Evolutionary conservation across 2,888 invertebrate genomes (phyloP).

Genomic region (Actias luna): DNA sequence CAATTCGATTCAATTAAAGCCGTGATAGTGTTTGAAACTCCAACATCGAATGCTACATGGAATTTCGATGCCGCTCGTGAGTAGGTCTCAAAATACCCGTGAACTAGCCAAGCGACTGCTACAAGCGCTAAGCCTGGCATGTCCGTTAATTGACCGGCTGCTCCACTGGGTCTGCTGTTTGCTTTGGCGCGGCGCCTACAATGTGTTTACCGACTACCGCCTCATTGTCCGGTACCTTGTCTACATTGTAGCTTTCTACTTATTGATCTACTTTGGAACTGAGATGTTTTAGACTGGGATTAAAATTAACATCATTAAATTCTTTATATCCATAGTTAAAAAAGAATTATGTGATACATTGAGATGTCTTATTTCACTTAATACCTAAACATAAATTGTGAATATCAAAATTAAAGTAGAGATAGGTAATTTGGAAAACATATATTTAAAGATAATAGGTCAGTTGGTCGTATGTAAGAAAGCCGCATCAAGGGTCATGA

Average conservation of each 20-base stretch:
- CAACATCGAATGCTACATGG: conserved; percentile 17
- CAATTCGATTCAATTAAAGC: conserved; percentile 1
- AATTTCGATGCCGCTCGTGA: conserved; percentile 17
- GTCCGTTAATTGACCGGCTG: conserved; percentile 55
- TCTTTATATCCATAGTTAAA: neutral
- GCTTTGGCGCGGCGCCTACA: conserved; percentile 52
- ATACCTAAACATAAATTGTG: no score
- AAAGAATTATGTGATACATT: no score
- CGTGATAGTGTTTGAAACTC: neutral
- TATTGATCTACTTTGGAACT: conserved; percentile 11
- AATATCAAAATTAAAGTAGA: no score
- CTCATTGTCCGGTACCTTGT: conserved; percentile 48
- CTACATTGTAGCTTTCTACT: conserved; percentile 29
- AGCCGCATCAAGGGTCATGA: no score
- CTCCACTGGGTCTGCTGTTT: conserved; percentile 41
- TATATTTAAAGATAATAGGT: no score
- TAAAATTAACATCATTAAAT: neutral
- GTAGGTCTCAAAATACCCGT: conserved; percentile 21
- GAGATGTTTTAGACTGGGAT: neutral
- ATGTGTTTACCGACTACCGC: conserved; percentile 52
- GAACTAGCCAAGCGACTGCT: conserved; percentile 11
- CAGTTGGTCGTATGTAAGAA: no score
- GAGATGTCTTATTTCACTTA: no score
- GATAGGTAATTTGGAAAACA: no score
- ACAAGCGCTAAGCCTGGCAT: conserved; percentile 35